These are phyloP conservation scores for Crypturellus tataupa DNA, from an alignment of 2,797 vertebrate genomes.

Conservation along the genomic window DNA sequence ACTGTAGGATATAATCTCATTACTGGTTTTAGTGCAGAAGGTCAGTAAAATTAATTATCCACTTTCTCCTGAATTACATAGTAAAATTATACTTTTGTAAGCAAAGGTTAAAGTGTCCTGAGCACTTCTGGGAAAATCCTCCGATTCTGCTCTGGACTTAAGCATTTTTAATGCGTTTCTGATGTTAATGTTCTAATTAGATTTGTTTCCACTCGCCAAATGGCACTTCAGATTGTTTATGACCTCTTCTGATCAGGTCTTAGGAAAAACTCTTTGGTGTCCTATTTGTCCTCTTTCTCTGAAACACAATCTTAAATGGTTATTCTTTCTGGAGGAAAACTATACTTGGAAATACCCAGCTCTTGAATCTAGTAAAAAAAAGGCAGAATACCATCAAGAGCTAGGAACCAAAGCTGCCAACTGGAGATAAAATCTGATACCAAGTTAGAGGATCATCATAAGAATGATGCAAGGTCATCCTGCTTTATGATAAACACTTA, in stretches of 20 bases:
- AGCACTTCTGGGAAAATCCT: background rate
- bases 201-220: background rate
- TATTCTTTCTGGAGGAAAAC: background rate
- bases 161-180: background rate
- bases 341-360: background rate
- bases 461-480: background rate
- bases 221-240: background rate
- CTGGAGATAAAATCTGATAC: background rate
- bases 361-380: background rate
- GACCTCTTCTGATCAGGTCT: background rate
- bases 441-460: too few relatives aligned
- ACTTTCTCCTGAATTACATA: background rate
- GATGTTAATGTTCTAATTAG: background rate
- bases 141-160: background rate
- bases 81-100: background rate
- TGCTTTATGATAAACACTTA: background rate
- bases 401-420: background rate
- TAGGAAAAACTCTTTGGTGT: background rate
- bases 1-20: background rate
- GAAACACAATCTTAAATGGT: fast-evolving
- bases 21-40: background rate
- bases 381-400: background rate
- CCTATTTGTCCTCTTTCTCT: background rate
- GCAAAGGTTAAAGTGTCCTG: background rate
- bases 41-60: background rate